These are phyloP conservation scores for Protophormia terraenovae DNA, from an alignment of 2,888 invertebrate genomes.

Conservation along the genomic window DNA sequence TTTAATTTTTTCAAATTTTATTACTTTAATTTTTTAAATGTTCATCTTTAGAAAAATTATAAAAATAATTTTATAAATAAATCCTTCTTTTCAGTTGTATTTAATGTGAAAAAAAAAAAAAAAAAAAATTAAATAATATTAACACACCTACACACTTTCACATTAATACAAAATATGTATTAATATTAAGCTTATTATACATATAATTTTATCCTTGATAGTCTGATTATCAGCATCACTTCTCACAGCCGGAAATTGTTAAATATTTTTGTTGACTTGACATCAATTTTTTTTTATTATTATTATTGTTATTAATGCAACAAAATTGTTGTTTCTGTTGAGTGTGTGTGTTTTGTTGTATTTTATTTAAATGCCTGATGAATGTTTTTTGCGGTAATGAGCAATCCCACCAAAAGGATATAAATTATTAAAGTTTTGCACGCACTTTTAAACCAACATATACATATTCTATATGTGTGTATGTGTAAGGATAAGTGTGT, in stretches of 20 bases:
- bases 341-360: slow-evolving; percentile 12
- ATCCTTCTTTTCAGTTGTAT: neutral
- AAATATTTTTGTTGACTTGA: slow-evolving; percentile 60
- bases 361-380: slow-evolving; percentile 48
- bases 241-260: slow-evolving; percentile 45
- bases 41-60: neutral
- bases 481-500: slow-evolving; percentile 5
- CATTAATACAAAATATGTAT: neutral
- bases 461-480: neutral
- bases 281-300: slow-evolving; percentile 24
- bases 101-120: neutral
- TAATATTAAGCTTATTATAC: slow-evolving; percentile 55
- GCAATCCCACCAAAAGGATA: slow-evolving; percentile 61
- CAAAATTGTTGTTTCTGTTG: slow-evolving; percentile 8
- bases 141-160: neutral
- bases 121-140: neutral
- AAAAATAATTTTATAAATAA: neutral
- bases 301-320: slow-evolving; percentile 21
- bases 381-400: slow-evolving; percentile 54
- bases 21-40: too few species aligned
- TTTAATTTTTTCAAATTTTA: too few species aligned
- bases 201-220: slow-evolving; percentile 57
- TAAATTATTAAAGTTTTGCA: slow-evolving; percentile 51
- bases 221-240: slow-evolving; percentile 63
- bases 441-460: too few species aligned